These are phyloP conservation scores for Pongo pygmaeus DNA, from an alignment of 2,113 vertebrate species.

Conservation along the genomic window DNA sequence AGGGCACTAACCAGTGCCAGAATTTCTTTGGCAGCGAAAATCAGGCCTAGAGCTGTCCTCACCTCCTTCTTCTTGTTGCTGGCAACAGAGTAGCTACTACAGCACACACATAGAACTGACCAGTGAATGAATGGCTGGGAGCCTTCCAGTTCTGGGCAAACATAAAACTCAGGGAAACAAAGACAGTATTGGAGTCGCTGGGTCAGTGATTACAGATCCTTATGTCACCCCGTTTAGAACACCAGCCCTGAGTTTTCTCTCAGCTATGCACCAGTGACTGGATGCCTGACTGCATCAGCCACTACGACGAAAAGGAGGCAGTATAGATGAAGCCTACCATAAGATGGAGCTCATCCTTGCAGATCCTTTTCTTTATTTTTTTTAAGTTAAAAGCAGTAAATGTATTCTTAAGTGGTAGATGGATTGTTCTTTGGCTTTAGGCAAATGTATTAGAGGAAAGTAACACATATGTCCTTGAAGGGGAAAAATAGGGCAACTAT, in stretches of 20 bases:
- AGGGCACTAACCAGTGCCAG: neutral
- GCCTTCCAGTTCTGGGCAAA: neutral
- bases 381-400: conserved; percentile 36
- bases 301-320: neutral
- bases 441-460: conserved; percentile 16
- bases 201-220: neutral
- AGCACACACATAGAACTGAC: neutral
- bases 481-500: neutral
- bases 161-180: neutral
- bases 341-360: neutral
- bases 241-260: neutral
- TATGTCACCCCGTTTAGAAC: neutral
- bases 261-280: neutral
- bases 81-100: neutral
- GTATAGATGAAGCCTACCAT: neutral
- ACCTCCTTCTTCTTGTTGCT: neutral
- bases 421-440: conserved; percentile 3
- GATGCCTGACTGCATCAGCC: neutral
- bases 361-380: neutral
- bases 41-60: neutral
- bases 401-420: conserved; percentile 44
- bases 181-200: neutral
- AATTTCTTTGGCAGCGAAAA: neutral
- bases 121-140: neutral
- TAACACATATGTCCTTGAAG: conserved; percentile 33